A percentile compares a stretch with the other conserved stretches of the same genome.
Conservation (phyloP, 2,113 vertebrate species). For the Rhea americana region DNA sequence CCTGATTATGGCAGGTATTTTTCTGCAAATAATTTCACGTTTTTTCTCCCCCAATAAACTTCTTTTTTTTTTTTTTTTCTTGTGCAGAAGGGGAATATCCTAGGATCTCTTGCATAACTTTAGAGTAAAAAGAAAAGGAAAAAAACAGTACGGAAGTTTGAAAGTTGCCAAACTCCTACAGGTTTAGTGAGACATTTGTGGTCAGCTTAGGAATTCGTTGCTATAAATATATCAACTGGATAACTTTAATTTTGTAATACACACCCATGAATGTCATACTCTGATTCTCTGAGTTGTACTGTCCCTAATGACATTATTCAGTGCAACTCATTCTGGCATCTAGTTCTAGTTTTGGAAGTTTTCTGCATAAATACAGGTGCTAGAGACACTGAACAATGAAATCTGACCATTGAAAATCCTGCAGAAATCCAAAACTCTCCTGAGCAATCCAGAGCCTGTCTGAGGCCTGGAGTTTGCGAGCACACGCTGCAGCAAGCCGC, state of each 20-base stretch:
- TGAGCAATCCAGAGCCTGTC: neutral
- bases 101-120: neutral
- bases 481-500: too few relatives aligned
- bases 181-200: too few relatives aligned
- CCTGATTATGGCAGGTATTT: neutral
- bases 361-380: neutral
- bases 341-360: neutral
- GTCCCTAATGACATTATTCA: fast-evolving
- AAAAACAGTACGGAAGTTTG: too few relatives aligned
- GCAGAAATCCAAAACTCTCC: neutral
- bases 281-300: fast-evolving
- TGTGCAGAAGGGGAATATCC: neutral
- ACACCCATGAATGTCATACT: fast-evolving
- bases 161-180: too few relatives aligned
- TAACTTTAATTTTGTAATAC: too few relatives aligned
- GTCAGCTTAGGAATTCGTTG: neutral
- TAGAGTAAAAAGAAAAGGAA: too few relatives aligned
- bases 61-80: neutral
- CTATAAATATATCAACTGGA: too few relatives aligned
- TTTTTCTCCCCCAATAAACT: neutral
- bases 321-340: fast-evolving
- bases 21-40: neutral
- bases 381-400: fast-evolving
- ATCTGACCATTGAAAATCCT: fast-evolving
- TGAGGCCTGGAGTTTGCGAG: neutral